phyloP scores from a whole-genome alignment of 2,113 vertebrate species.

The Tetrao urogallus region DNA sequence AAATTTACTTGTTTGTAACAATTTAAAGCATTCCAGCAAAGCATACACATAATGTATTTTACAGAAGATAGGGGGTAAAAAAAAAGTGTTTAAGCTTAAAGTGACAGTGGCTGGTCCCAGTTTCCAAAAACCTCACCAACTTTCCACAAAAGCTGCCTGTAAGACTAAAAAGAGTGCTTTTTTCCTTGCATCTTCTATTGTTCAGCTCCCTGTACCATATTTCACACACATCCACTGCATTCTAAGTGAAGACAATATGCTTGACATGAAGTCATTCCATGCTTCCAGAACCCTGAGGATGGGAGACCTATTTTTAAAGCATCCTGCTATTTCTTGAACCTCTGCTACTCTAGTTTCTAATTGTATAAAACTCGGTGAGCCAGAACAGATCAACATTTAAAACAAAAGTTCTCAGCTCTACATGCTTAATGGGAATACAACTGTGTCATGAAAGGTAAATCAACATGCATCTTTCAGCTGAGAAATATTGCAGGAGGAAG shows the following conservation, averaged over 20 bases:
- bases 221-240: background rate
- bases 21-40: background rate
- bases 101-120: background rate
- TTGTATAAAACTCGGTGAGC: background rate
- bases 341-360: background rate
- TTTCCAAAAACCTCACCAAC: background rate
- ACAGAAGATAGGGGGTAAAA: background rate
- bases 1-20: background rate
- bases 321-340: background rate
- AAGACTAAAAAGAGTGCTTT: background rate
- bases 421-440: background rate
- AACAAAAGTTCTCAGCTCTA: background rate
- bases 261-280: background rate
- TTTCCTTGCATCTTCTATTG: background rate
- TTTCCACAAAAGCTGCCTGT: background rate
- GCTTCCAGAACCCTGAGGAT: too few relatives aligned
- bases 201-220: background rate
- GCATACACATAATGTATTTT: rapidly evolving
- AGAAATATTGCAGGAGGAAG: background rate
- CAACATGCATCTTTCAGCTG: background rate
- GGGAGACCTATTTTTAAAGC: background rate
- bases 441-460: background rate
- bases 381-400: background rate
- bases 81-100: background rate
- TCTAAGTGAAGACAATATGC: background rate